A percentile compares a stretch with the other conserved stretches of the same genome.
phyloP scores from a whole-genome alignment of 2,888 invertebrate genomes.

The Himalopsyche tibetana region DNA sequence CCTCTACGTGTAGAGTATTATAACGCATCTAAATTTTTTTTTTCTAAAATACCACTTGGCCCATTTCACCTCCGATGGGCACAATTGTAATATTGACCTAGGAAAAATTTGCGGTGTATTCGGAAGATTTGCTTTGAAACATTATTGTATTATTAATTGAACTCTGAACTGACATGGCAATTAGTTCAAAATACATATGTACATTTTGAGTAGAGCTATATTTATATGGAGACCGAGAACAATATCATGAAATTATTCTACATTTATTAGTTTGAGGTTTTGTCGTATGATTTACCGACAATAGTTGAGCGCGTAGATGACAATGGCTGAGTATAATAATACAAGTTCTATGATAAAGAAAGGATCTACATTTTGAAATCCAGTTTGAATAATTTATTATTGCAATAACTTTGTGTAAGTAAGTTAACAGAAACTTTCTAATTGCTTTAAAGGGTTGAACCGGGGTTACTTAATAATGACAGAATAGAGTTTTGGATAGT shows the following conservation, averaged over 20 bases:
- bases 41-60: no score
- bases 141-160: no score
- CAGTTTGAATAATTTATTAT: constrained; percentile 6
- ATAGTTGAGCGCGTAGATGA: neutral
- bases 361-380: constrained; percentile 6
- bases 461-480: neutral
- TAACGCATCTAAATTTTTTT: no score
- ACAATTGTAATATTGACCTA: no score
- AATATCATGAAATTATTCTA: neutral
- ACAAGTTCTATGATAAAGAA: neutral
- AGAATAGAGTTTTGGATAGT: constrained; percentile 10
- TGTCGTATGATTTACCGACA: neutral
- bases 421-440: constrained; percentile 4
- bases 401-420: constrained; percentile 17
- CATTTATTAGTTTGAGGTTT: neutral
- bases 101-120: no score
- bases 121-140: no score
- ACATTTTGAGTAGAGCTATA: no score
- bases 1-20: no score
- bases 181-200: no score
- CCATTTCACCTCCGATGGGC: no score
- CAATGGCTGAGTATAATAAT: constrained; percentile 6
- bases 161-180: no score
- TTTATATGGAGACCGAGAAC: neutral
- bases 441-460: neutral